Base-by-base conservation (phyloP, 2,888 invertebrate species). In the Pammene fasciana region DNA sequence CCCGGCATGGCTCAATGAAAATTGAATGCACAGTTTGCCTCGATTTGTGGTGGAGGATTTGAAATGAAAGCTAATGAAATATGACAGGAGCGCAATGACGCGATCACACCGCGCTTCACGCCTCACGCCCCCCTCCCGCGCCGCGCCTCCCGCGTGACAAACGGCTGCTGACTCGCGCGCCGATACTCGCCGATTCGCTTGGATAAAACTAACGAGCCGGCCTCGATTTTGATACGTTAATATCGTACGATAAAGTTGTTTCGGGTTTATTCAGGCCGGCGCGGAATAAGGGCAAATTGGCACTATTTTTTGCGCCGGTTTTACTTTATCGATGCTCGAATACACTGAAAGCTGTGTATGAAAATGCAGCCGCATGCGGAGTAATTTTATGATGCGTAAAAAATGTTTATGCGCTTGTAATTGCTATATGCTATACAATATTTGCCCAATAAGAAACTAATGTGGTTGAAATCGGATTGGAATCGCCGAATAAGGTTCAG, bases 41-140 rank as follows among this genome's bases (percentile, higher is more conserved):
- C 64, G 68, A 66, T 68, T 66, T 68, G 50, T 66, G 68, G 64
- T 65, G 61, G 62, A 56, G 70, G 67, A 68, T 70, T 72, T 72
- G 67, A 68, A 72, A 72, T 72, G 66, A 68, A 68, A 68, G 68
- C 68, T 71, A 57, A 65, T 72, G 68, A 68, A 71, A 72, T 66
- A 68, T 68, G 68, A 68, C 66, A 65, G 65, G 13, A 13, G 26
- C 52, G 67, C 72, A 61, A 26, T 61, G 71, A 67, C 65, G 70
- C 67, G 65, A 41, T 41, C 67, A 71, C 41, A 13, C 54, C n/a
- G 48, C 60, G 62, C 59, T 45, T 41, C 67, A 71, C 41, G 50
- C 62, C 50, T 34, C 59, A 9, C 18, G 50, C 50, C n/a, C 38
- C 41, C 62, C 62, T 38, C 13, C 48, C 61, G 36, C 50, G 50